Percentiles rank a stretch among this genome's conserved stretches.
Evolutionary conservation across 2,888 invertebrate genomes (phyloP).

Genomic region (Pollenia labialis): DNA sequence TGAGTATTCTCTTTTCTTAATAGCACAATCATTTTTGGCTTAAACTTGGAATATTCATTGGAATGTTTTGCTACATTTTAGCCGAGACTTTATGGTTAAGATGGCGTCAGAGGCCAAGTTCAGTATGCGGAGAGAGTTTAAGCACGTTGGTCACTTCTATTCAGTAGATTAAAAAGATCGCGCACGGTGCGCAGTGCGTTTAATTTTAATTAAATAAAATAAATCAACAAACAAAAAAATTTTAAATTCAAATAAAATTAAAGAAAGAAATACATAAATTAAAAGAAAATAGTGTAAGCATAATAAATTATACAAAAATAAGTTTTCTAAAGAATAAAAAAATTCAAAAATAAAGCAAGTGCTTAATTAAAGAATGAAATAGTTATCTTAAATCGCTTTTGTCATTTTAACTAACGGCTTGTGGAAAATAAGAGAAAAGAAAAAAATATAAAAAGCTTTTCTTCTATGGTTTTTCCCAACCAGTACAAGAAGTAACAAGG

Average conservation of each 20-base stretch:
- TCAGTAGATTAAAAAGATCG: conserved; percentile 74
- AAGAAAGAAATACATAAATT: conserved; percentile 30
- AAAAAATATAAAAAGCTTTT: conserved; percentile 7
- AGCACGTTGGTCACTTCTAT: conserved; percentile 76
- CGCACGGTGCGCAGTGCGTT: conserved; percentile 79
- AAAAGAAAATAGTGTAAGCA: conserved; percentile 15
- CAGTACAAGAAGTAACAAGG: conserved; percentile 26
- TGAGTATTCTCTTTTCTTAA: conserved; percentile 41
- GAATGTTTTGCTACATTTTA: conserved; percentile 66
- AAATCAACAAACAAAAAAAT: conserved; percentile 52
- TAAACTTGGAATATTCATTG: conserved; percentile 70
- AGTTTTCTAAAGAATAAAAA: background rate
- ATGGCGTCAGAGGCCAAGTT: conserved; percentile 83
- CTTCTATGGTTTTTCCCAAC: conserved; percentile 6
- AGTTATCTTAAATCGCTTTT: background rate
- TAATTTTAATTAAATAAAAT: conserved; percentile 58
- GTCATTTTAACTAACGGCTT: conserved; percentile 45
- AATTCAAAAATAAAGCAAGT: background rate
- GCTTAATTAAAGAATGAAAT: background rate
- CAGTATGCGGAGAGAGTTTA: conserved; percentile 83
- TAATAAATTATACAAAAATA: conserved; percentile 6
- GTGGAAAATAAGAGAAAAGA: background rate
- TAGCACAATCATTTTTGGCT: conserved; percentile 47
- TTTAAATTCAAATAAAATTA: conserved; percentile 33
- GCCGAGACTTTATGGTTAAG: conserved; percentile 78